Conservation (phyloP, 1,140 invertebrate genomes). For the Planococcus citri region DNA sequence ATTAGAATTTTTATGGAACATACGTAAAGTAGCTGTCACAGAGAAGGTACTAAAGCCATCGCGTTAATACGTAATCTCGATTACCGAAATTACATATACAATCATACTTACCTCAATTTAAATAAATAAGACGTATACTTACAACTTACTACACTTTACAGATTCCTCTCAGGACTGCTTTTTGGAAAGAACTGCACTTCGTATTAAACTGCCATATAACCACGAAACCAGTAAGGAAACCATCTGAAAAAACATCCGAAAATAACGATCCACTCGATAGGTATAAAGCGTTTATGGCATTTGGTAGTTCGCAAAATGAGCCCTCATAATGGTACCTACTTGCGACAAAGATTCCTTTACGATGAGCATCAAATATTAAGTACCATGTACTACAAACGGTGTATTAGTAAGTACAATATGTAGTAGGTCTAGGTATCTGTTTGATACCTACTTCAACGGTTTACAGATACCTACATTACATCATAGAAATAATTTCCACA, state of each 20-base stretch:
- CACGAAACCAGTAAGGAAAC: constrained; percentile 40
- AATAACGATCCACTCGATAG: not conserved
- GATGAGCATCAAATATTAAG: no score
- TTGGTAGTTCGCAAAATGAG: constrained; percentile 19
- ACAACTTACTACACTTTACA: constrained; percentile 30
- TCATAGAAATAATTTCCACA: no score
- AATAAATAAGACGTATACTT: no score
- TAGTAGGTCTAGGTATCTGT: no score
- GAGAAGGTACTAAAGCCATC: constrained; percentile 49
- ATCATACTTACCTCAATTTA: no score
- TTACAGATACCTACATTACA: no score
- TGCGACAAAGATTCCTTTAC: no score
- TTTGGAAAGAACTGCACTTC: constrained; percentile 61
- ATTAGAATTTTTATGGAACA: constrained; percentile 88
- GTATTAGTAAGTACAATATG: no score
- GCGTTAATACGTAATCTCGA: not conserved
- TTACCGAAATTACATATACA: no score
- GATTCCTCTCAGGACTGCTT: constrained; percentile 51
- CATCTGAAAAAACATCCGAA: constrained; percentile 4
- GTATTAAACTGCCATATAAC: constrained; percentile 57
- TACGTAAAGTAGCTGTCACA: constrained; percentile 73
- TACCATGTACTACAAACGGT: no score
- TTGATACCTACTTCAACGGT: no score
- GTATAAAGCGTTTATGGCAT: not conserved
- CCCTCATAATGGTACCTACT: no score